phyloP scores from a whole-genome alignment of 2,888 invertebrate genomes.

The Drosophila mimica region DNA sequence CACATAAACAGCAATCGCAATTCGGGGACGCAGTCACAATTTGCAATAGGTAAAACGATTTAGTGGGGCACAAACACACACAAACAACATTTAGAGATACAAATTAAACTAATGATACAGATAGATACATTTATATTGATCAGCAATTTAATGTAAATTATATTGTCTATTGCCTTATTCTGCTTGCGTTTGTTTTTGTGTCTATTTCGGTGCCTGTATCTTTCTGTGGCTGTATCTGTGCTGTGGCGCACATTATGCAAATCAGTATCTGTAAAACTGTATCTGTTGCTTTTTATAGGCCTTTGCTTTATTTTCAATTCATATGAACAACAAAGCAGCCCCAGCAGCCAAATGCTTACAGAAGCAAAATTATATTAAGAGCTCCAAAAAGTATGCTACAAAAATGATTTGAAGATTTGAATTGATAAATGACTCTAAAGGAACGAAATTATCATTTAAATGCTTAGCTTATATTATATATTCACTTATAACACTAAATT shows the following conservation, averaged over 20 bases:
- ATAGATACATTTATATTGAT: conserved; percentile 79
- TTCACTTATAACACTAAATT: neutral
- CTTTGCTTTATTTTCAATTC: conserved; percentile 68
- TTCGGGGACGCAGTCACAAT: conserved; percentile 28
- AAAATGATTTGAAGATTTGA: neutral
- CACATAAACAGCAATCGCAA: conserved; percentile 20
- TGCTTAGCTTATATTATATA: neutral
- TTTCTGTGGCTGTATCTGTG: conserved; percentile 25
- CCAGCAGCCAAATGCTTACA: conserved; percentile 11
- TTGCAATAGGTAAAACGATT: conserved; percentile 68
- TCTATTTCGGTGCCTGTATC: conserved; percentile 16
- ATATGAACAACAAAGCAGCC: conserved; percentile 26
- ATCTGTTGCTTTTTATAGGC: conserved; percentile 76
- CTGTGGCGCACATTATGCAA: conserved; percentile 67
- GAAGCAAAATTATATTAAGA: conserved; percentile 1
- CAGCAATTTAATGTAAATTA: conserved; percentile 80
- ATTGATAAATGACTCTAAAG: neutral
- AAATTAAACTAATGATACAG: conserved; percentile 75
- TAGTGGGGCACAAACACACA: conserved; percentile 30
- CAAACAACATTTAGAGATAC: conserved; percentile 44
- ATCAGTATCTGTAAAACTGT: conserved; percentile 60
- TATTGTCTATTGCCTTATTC: conserved; percentile 61
- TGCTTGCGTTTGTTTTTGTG: conserved; percentile 27
- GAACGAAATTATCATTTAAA: neutral
- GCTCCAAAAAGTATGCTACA: conserved; percentile 28